phyloP scores from a whole-genome alignment of 2,113 vertebrate species.

The Prietella phreatophila region DNA sequence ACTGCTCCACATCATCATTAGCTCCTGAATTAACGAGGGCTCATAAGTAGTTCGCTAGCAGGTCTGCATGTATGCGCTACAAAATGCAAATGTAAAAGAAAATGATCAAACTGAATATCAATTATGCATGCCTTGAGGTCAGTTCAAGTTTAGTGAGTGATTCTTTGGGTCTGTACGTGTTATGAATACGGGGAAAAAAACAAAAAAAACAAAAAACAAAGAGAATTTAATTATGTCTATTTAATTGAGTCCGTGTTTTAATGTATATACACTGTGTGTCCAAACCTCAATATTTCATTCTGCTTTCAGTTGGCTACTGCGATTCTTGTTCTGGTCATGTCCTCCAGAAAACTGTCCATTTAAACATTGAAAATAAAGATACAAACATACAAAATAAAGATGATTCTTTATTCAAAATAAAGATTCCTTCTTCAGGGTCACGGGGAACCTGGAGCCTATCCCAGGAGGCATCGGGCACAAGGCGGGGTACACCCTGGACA shows the following conservation, averaged over 20 bases:
- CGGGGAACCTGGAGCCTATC: too few species aligned
- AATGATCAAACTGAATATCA: background rate
- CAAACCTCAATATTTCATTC: background rate
- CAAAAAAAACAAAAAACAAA: too few species aligned
- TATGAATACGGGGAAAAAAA: background rate
- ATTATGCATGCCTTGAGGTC: background rate
- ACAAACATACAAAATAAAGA: too few species aligned
- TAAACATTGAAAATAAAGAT: too few species aligned
- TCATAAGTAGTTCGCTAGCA: background rate
- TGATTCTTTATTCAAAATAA: too few species aligned
- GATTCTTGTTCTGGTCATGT: too few species aligned
- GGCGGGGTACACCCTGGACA: too few species aligned
- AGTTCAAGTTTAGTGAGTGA: background rate
- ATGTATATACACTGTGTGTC: background rate
- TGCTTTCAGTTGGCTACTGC: background rate
- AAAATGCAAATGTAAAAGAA: background rate
- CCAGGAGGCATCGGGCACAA: too few species aligned
- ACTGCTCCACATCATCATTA: background rate
- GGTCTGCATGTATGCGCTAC: background rate
- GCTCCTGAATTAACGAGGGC: background rate
- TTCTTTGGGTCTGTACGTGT: background rate
- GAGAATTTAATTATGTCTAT: background rate
- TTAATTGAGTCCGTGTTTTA: background rate
- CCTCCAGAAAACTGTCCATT: too few species aligned
- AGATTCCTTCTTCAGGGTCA: too few species aligned